phyloP scores from a whole-genome alignment of 1,140 invertebrate genomes.

The Caenorhabditis remanei region DNA sequence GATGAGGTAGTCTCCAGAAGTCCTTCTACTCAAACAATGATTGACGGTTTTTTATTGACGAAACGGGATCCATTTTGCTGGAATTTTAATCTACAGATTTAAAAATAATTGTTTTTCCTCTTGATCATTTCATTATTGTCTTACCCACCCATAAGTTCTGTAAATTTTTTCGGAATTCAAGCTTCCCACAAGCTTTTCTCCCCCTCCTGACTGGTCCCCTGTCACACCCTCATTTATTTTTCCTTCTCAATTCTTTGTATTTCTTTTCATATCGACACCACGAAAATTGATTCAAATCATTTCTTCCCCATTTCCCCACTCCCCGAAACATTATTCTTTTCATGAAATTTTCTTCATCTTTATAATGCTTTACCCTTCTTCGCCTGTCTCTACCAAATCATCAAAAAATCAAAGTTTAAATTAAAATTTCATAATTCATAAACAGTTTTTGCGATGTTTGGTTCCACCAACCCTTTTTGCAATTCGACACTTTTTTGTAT shows the following conservation, averaged over 20 bases:
- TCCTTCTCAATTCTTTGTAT: not conserved
- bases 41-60: not conserved
- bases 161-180: not conserved
- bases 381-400: not conserved
- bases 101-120: not conserved
- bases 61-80: not conserved
- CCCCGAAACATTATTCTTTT: not conserved
- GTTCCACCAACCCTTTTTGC: not conserved
- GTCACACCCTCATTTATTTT: not conserved
- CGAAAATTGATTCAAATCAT: not conserved
- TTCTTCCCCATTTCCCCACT: not conserved
- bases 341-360: not conserved
- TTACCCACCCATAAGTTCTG: not conserved
- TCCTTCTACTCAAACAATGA: not conserved
- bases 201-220: not conserved
- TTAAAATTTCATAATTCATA: not conserved
- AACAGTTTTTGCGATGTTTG: not conserved
- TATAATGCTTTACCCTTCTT: conserved; percentile 1
- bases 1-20: conserved; percentile 20
- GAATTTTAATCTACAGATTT: not conserved
- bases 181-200: not conserved
- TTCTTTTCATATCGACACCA: conserved; percentile 33
- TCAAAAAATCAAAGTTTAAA: not conserved
- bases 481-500: not conserved
- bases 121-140: not conserved